Percentiles rank a stretch among this genome's conserved stretches.
Evolutionary conservation across 2,797 vertebrate species (phyloP).

Genomic region (Enteromius thamalakanensis): DNA sequence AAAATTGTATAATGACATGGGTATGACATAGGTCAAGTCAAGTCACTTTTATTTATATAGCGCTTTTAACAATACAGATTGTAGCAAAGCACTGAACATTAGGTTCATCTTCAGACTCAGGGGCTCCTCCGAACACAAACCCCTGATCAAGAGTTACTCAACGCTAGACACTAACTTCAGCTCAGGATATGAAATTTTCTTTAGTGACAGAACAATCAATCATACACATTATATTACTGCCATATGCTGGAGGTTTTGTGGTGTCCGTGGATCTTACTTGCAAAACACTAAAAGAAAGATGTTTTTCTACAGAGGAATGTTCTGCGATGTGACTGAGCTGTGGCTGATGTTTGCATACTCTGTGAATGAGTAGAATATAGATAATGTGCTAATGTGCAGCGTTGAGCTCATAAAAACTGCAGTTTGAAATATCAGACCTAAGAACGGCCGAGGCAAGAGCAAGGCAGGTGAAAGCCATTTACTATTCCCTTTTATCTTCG

Average conservation of each 20-base stretch:
- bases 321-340: not conserved
- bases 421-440: constrained; percentile 69
- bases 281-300: not conserved
- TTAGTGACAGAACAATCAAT: not conserved
- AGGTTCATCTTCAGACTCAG: not conserved
- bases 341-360: constrained; percentile 23
- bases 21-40: no score
- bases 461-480: constrained; percentile 66
- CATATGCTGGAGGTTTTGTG: not conserved
- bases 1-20: no score
- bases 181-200: not conserved
- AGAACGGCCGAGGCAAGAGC: constrained; percentile 55
- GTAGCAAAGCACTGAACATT: no score
- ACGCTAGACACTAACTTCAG: not conserved
- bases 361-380: constrained; percentile 46
- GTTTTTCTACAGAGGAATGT: not conserved
- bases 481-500: constrained; percentile 71
- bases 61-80: no score
- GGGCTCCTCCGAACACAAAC: not conserved
- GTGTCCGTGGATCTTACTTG: not conserved
- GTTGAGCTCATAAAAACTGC: constrained; percentile 68
- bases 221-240: not conserved
- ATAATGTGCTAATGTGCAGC: constrained; percentile 57
- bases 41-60: no score
- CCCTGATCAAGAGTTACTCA: not conserved